phyloP scores from a whole-genome alignment of 2,888 invertebrate genomes.

The Blastobasis lacticolella region DNA sequence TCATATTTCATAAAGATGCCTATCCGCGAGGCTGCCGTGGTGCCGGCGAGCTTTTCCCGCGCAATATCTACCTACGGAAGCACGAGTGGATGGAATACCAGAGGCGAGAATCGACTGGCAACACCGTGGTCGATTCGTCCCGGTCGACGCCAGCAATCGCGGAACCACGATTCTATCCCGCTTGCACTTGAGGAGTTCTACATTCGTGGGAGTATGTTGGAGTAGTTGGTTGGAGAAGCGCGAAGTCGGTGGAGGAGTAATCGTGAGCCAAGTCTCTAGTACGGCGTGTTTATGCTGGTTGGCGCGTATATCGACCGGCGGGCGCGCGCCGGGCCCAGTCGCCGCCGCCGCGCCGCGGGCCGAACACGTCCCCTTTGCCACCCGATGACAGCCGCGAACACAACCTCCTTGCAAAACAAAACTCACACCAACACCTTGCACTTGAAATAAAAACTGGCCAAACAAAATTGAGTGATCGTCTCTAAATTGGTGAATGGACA shows the following conservation, averaged over 20 bases:
- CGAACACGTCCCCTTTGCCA: slow-evolving; percentile 38
- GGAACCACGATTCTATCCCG: no score
- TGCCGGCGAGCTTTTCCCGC: slow-evolving; percentile 19
- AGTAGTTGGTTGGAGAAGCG: no score
- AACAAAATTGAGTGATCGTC: background rate
- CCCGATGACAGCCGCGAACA: slow-evolving; percentile 50
- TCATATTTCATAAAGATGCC: slow-evolving; percentile 27
- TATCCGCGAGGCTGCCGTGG: slow-evolving; percentile 24
- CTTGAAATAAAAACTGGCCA: background rate
- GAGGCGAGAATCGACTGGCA: slow-evolving; percentile 39
- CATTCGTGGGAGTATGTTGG: no score
- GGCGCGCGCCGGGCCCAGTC: slow-evolving; percentile 60
- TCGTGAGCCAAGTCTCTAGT: slow-evolving; percentile 23
- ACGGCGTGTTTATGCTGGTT: slow-evolving; percentile 70
- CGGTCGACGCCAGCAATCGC: no score
- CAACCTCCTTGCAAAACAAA: slow-evolving; percentile 32
- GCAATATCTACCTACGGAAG: background rate
- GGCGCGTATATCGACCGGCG: slow-evolving; percentile 69
- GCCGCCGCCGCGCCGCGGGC: slow-evolving; percentile 33
- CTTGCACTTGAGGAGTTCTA: no score
- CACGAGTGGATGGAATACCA: no score
- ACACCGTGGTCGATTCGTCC: slow-evolving; percentile 22
- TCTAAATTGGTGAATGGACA: slow-evolving; percentile 18
- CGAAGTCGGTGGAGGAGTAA: no score
- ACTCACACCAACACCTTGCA: slow-evolving; percentile 2